Conservation (phyloP, 2,888 invertebrate genomes). For the Phymatocera aterrima region DNA sequence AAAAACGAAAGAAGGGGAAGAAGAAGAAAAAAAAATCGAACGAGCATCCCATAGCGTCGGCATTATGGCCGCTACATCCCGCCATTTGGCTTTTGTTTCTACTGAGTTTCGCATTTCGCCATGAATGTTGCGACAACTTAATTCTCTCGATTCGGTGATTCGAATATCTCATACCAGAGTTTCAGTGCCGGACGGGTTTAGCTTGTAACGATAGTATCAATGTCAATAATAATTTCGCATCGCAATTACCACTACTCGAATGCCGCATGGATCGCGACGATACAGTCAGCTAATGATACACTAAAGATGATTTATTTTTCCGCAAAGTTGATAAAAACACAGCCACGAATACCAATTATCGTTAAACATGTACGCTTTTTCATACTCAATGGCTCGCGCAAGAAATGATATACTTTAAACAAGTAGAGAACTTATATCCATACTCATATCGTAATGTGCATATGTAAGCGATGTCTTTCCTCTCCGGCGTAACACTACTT, state of each 20-base stretch:
- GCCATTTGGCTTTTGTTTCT: neutral
- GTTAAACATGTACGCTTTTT: neutral
- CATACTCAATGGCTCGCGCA: slow-evolving; percentile 2
- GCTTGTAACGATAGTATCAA: slow-evolving; percentile 10
- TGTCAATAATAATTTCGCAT: slow-evolving; percentile 18
- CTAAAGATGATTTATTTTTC: slow-evolving; percentile 37
- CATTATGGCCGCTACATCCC: neutral
- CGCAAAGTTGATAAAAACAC: slow-evolving; percentile 11
- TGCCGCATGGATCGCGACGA: slow-evolving; percentile 3
- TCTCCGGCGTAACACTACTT: too few relatives aligned
- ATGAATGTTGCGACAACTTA: neutral
- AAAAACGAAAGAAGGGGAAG: neutral
- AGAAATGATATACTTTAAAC: neutral
- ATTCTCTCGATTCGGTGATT: neutral
- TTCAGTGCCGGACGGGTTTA: neutral
- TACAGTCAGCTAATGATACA: slow-evolving; percentile 3
- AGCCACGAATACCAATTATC: slow-evolving; percentile 17
- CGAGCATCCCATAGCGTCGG: neutral
- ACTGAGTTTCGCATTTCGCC: neutral
- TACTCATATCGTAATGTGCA: neutral
- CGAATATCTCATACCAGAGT: neutral
- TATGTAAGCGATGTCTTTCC: too few relatives aligned
- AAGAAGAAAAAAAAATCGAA: neutral
- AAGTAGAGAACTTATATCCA: neutral
- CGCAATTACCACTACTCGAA: slow-evolving; percentile 21